A percentile compares a stretch with the other conserved stretches of the same genome.
phyloP scores from a whole-genome alignment of 30 jellyfish, hydroid and myxozoan genomes.

The Cassiopea andromeda region DNA sequence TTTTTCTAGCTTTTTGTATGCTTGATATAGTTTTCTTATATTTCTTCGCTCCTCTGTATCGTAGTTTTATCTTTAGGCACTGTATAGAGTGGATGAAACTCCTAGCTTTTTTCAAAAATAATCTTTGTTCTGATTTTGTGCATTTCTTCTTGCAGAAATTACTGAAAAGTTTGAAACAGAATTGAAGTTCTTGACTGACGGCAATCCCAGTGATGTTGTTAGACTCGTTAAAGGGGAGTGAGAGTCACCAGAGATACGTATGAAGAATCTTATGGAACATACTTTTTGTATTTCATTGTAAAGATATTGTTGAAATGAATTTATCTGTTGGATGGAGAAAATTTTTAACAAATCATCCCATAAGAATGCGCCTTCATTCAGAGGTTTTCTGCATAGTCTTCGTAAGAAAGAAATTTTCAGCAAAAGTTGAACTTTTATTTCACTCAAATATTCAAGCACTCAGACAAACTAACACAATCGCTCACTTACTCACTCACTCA shows the following conservation, averaged over 20 bases:
- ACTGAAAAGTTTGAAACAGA: slow-evolving; percentile 38
- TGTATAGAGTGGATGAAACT: neutral
- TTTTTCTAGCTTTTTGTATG: too few species aligned
- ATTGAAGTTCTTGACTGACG: slow-evolving; percentile 53
- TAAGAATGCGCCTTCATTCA: neutral
- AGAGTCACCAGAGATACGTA: neutral
- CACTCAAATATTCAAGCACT: too few species aligned
- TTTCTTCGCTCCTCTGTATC: too few species aligned
- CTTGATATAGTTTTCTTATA: too few species aligned
- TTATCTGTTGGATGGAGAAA: neutral
- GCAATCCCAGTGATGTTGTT: slow-evolving; percentile 60
- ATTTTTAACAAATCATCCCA: neutral
- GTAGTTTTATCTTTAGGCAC: neutral
- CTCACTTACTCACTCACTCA: too few species aligned
- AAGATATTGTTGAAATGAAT: neutral
- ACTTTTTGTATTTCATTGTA: neutral
- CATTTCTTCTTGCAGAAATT: slow-evolving; percentile 18
- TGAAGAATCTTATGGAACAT: neutral
- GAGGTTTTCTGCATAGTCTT: too few species aligned
- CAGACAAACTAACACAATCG: too few species aligned
- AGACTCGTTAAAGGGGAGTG: slow-evolving; percentile 65
- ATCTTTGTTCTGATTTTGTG: neutral
- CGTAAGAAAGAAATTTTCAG: too few species aligned
- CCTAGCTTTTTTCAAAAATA: neutral
- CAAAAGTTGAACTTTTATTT: too few species aligned